Base-by-base conservation (phyloP, 2,113 vertebrate species). In the Prionailurus viverrinus region DNA sequence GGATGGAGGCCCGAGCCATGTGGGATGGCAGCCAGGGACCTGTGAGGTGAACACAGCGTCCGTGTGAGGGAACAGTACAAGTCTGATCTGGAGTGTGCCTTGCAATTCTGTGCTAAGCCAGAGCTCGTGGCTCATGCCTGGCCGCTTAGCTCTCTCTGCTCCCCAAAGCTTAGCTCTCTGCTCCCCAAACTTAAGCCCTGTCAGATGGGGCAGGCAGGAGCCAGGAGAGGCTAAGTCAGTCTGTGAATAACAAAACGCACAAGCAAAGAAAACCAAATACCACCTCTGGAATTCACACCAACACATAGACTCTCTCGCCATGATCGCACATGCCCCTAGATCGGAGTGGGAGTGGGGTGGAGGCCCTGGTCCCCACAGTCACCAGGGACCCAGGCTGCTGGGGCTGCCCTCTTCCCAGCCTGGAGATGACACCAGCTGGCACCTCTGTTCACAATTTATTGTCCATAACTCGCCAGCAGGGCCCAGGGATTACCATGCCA, bases 341-440 rank as follows among this genome's bases (percentile, higher is more conserved):
- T 45, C 25, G 12, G 55, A 33, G 51, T 6, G 1, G 45, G 21
- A 7, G 2, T 8, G 1, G 4, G 13, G 41, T 13, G 41, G 45
- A 21, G 18, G n/a, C 10, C 51, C 5, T 36, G 18, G 21, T 18
- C 45, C 29, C 12, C 21, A 0, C 3, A 8, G 9, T 36, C 66
- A 27, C 31, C 10, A 3, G 25, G 14, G 7, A 18, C 36, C 3
- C 29, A 14, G 23, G 36, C 71, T 65, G 12, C 45, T 1, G 8
- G 36, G 41, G 39, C 41, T 1, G 0, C 21, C 29, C 12, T 27
- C 25, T 1, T 1, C 4, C 31, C 39, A 3, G 0, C 41, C 63
- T 27, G 15, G 48, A 51, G 48, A 36, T 27, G 19, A 23, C 2
- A 0, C 4, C 1, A 27, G 45, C 5, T 0, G 41, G 3, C 29